phyloP scores from a whole-genome alignment of 2,113 vertebrate genomes.

The Ginglymostoma cirratum region DNA sequence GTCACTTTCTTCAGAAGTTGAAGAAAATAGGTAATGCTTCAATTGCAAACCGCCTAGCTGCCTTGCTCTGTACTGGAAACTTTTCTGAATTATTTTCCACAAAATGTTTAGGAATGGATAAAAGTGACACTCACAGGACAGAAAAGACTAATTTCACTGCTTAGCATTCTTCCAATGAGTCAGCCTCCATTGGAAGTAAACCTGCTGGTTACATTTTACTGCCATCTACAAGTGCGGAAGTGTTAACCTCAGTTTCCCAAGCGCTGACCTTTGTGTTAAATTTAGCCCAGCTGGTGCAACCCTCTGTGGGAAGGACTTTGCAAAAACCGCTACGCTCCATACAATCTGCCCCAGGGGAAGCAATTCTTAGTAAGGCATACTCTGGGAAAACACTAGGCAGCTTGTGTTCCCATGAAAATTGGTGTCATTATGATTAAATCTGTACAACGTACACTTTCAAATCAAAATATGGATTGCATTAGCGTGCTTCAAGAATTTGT shows the following conservation, averaged over 20 bases:
- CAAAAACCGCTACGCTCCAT: conserved; percentile 45
- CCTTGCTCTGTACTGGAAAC: not conserved
- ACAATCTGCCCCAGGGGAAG: conserved; percentile 53
- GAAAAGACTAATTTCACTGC: not conserved
- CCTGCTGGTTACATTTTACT: not conserved
- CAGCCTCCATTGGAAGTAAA: not conserved
- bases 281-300: conserved; percentile 51
- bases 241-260: conserved; percentile 29
- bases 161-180: not conserved
- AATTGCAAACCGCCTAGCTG: not conserved
- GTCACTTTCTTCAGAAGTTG: not conserved
- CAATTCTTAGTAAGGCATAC: conserved; percentile 48
- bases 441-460: not conserved
- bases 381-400: conserved; percentile 49
- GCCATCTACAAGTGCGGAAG: not conserved
- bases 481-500: not conserved
- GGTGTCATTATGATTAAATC: conserved; percentile 32
- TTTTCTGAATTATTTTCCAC: not conserved
- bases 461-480: conserved; percentile 31
- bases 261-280: conserved; percentile 44
- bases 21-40: not conserved
- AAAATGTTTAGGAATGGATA: not conserved
- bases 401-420: conserved; percentile 42
- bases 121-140: not conserved
- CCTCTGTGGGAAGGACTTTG: conserved; percentile 44